Base-by-base conservation (phyloP, 2,113 vertebrate species). In the Manacus vitellinus region DNA sequence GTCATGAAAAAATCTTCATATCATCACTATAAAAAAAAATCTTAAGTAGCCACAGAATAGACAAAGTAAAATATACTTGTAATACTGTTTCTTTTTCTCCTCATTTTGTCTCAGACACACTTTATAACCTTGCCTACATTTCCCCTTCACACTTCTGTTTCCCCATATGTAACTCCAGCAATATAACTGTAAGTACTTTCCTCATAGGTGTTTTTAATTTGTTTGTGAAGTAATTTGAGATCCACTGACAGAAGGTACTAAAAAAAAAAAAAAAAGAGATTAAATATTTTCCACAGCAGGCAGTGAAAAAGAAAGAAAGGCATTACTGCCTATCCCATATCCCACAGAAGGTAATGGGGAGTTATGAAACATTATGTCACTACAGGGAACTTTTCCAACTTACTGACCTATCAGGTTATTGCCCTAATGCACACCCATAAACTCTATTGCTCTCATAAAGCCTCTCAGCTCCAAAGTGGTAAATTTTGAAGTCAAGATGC, bases 351-450 rank as follows among this genome's bases (percentile, higher is more conserved):
- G 79, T 70, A 74, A 81, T 0, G 47, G 41, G 51, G 66, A 94
- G 27, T 63, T 63, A 71, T 65, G 61, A 73, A 94, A 63, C 65
- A 44, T 78, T 44, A 65, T 80, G 62, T 83, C 89, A 76, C 95
- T 54, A 46, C 67, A 74, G 92, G 93, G 95, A 93, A 47, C 86
- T 62, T 49, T 47, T 20, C 80, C 31, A 27, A 81, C 80, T 75
- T 72, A 87, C 88, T 95, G 89, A 91, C 85, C 94, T 87, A 20
- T 41, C 89, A 33, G 84, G 68, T 94, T 88, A 92, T 83, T 82
- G 86, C 86, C 58, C 63, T 76, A 56, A 54, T 67, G 86, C 75
- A 44, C 28, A 84, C 52, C 79, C 90, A 96, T 59, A 66, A 96
- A 91, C 81, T 35, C 85, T 20, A 78, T 52, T 91, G 83, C 87